These are phyloP conservation scores for Drosophila sucinea DNA, from an alignment of 1,140 invertebrate species.

Conservation along the genomic window DNA sequence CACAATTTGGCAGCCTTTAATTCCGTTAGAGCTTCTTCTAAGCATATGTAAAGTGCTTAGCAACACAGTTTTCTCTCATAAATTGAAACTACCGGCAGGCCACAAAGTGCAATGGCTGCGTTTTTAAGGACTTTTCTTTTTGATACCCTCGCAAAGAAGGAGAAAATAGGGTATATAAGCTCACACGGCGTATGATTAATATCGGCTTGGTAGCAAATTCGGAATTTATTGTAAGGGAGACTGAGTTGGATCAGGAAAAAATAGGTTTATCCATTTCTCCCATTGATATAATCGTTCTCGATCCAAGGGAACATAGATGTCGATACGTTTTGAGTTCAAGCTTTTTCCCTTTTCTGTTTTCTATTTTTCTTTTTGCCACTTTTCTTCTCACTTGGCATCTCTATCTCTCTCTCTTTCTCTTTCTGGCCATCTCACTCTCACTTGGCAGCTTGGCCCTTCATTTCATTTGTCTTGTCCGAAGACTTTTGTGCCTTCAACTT, in stretches of 20 bases:
- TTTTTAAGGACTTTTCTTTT: background rate
- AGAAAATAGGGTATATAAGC: background rate
- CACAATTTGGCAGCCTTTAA: conserved; percentile 21
- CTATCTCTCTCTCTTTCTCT: background rate
- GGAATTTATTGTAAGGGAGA: no score
- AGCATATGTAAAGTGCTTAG: conserved; percentile 21
- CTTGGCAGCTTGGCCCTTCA: conserved; percentile 16
- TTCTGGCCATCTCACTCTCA: conserved; percentile 34
- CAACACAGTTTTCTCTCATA: conserved; percentile 28
- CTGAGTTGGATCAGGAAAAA: no score
- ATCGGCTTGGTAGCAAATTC: no score
- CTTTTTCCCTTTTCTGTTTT: conserved; percentile 22
- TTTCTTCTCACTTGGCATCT: conserved; percentile 17
- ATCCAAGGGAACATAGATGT: background rate
- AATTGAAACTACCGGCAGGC: conserved; percentile 29
- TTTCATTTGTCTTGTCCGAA: conserved; percentile 68
- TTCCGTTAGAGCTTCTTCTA: background rate
- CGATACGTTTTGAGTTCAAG: conserved; percentile 18
- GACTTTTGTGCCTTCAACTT: conserved; percentile 73
- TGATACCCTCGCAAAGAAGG: background rate
- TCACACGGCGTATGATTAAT: no score
- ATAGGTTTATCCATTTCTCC: no score
- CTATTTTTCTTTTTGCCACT: conserved; percentile 19
- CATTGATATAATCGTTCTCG: no score
- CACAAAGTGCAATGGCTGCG: conserved; percentile 33